These are phyloP conservation scores for Ridgeia piscesae DNA, from an alignment of 1,140 invertebrate species.

Conservation along the genomic window DNA sequence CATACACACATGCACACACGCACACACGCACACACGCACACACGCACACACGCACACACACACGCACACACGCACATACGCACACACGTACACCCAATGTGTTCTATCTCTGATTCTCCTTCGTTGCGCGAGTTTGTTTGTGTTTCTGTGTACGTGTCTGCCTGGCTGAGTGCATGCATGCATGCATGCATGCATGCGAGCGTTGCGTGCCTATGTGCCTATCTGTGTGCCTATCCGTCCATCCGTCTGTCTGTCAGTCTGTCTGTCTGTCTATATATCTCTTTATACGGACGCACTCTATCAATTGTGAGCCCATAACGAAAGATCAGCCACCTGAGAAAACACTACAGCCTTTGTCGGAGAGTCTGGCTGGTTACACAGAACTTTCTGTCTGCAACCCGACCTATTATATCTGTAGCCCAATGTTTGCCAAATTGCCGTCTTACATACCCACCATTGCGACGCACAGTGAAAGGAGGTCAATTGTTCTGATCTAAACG, in stretches of 20 bases:
- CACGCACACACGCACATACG: conserved; percentile 23
- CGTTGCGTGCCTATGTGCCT: too few relatives aligned
- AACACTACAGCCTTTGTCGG: not conserved
- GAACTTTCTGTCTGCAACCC: not conserved
- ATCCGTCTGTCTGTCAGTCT: not conserved
- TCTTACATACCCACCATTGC: too few relatives aligned
- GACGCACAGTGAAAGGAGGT: not conserved
- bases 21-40: not conserved
- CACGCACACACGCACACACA: conserved; percentile 2
- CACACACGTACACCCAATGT: conserved; percentile 6
- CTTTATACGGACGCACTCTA: not conserved
- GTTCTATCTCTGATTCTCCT: too few relatives aligned
- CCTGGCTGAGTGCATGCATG: too few relatives aligned
- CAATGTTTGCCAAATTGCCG: not conserved
- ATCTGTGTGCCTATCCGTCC: too few relatives aligned
- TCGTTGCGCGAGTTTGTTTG: too few relatives aligned
- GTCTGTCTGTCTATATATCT: too few relatives aligned
- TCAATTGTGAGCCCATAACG: too few relatives aligned
- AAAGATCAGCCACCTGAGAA: too few relatives aligned
- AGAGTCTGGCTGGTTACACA: not conserved
- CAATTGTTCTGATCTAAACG: not conserved
- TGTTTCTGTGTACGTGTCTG: too few relatives aligned
- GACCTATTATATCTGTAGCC: not conserved
- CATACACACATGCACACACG: not conserved
- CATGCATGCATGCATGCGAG: too few relatives aligned